phyloP scores from a whole-genome alignment of 1,140 invertebrate species.

The Scaptomyza pallida region DNA sequence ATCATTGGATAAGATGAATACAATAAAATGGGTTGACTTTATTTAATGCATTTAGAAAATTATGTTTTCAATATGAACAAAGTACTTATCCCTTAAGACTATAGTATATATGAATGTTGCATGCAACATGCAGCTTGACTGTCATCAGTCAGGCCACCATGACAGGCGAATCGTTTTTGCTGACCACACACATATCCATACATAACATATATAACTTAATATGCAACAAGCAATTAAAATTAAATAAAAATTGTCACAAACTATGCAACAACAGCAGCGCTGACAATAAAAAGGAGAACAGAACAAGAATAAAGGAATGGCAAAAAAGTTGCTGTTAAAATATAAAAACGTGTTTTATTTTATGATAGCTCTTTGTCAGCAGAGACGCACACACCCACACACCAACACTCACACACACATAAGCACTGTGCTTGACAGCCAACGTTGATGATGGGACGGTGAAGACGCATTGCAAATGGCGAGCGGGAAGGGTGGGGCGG shows the following conservation, averaged over 20 bases:
- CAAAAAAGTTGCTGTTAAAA: conserved; percentile 57
- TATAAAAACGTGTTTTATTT: conserved; percentile 77
- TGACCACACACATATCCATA: conserved; percentile 26
- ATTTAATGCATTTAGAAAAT: no score
- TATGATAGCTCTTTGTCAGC: conserved; percentile 80
- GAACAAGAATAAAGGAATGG: conserved; percentile 12
- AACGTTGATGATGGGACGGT: conserved; percentile 13
- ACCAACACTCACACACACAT: conserved; percentile 45
- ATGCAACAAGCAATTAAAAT: conserved; percentile 79
- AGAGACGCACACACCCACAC: conserved; percentile 46
- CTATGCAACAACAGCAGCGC: conserved; percentile 50
- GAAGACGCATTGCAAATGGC: conserved; percentile 31
- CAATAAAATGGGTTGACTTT: no score
- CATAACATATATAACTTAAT: conserved; percentile 75
- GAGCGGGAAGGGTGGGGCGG: not conserved
- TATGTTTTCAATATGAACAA: no score
- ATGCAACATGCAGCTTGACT: conserved; percentile 2
- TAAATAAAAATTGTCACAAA: conserved; percentile 78
- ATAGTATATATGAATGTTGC: not conserved
- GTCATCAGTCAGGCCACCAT: conserved; percentile 16
- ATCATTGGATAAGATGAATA: no score
- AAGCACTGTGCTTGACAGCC: conserved; percentile 68
- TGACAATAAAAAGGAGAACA: conserved; percentile 31
- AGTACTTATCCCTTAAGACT: no score
- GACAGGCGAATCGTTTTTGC: conserved; percentile 51